These are phyloP conservation scores for Camelus dromedarius DNA, from an alignment of 2,113 vertebrate genomes.

Conservation along the genomic window DNA sequence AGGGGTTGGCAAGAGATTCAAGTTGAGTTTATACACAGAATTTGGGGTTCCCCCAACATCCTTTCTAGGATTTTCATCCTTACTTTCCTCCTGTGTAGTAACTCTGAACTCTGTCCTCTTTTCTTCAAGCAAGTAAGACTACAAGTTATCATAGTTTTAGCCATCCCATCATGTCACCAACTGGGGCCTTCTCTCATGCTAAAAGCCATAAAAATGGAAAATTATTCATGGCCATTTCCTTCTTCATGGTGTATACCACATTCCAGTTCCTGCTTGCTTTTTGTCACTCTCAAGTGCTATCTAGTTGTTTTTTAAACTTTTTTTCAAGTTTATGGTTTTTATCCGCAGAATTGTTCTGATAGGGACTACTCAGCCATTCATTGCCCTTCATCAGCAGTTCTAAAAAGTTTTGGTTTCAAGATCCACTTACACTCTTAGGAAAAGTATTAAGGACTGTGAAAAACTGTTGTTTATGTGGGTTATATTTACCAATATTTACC, in stretches of 20 bases:
- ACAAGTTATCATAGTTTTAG: background rate
- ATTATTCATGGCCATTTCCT: background rate
- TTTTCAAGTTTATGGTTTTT: constrained; percentile 28
- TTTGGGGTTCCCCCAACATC: background rate
- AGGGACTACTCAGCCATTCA: background rate
- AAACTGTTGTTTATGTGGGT: background rate
- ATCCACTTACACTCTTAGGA: background rate
- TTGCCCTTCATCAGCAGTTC: background rate
- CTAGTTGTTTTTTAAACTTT: background rate
- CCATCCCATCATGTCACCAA: background rate
- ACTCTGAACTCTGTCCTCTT: constrained; percentile 43
- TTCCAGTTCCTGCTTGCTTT: background rate
- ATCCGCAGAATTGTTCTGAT: background rate
- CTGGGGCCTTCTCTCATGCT: background rate
- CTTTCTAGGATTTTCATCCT: background rate
- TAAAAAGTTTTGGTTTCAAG: constrained; percentile 31
- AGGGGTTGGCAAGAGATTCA: background rate
- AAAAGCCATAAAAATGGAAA: constrained; percentile 39
- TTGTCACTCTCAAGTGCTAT: background rate
- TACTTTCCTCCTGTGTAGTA: background rate
- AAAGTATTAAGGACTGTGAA: background rate
- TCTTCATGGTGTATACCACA: background rate
- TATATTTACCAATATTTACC: background rate
- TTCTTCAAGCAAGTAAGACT: constrained; percentile 11
- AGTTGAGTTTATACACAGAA: background rate